phyloP scores from a whole-genome alignment of 2,113 vertebrate species.

The Phaetusa simplex region DNA sequence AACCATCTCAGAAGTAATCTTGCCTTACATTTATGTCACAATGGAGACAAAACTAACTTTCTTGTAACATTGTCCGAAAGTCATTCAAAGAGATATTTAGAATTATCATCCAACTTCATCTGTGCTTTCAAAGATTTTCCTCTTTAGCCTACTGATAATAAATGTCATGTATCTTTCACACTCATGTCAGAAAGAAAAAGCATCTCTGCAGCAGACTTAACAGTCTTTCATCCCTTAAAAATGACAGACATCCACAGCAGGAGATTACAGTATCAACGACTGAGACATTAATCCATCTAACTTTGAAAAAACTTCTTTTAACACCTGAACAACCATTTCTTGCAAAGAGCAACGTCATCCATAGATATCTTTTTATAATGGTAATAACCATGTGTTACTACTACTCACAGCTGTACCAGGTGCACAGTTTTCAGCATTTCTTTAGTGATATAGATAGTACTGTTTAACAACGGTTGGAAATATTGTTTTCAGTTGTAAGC shows the following conservation, averaged over 20 bases:
- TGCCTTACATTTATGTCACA: conserved; percentile 6
- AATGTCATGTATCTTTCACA: conserved; percentile 68
- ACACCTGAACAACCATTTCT: conserved; percentile 3
- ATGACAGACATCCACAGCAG: conserved; percentile 57
- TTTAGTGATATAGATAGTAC: not conserved
- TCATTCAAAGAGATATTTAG: conserved; percentile 66
- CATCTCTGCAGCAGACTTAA: conserved; percentile 31
- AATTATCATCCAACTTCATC: conserved; percentile 65
- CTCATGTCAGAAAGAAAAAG: conserved; percentile 53
- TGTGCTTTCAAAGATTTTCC: conserved; percentile 61
- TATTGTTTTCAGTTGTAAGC: not conserved
- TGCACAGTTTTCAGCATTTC: not conserved
- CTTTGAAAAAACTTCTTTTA: conserved; percentile 2
- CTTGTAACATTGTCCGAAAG: conserved; percentile 27
- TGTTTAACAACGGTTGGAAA: not conserved
- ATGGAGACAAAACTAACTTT: conserved; percentile 57
- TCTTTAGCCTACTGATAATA: conserved; percentile 71
- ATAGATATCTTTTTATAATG: not conserved
- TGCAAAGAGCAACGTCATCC: not conserved
- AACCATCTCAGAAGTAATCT: conserved; percentile 52
- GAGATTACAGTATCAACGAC: conserved; percentile 31
- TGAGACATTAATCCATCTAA: conserved; percentile 54
- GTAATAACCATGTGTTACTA: not conserved
- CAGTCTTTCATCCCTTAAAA: conserved; percentile 55
- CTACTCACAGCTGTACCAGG: not conserved